Evolutionary conservation across 2,113 vertebrate genomes (phyloP).

Genomic region (Melanocharis versteri): DNA sequence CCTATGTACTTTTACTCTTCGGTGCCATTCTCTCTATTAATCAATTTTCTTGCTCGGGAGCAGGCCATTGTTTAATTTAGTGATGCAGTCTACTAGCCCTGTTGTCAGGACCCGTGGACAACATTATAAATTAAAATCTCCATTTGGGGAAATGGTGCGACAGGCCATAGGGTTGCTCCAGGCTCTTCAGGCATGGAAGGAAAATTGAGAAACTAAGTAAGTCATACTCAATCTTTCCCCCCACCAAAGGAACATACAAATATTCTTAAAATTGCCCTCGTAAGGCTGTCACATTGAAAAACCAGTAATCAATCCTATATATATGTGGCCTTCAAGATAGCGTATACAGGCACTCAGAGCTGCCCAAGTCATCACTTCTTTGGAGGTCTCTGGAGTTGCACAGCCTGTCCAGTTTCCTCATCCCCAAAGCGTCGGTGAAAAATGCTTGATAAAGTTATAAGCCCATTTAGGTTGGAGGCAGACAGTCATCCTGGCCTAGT

Average conservation of each 20-base stretch:
- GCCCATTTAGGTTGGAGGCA: constrained; percentile 38
- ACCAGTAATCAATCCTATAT: not conserved
- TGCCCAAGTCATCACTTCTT: not conserved
- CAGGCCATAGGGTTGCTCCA: not conserved
- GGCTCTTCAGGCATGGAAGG: not conserved
- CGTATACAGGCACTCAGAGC: not conserved
- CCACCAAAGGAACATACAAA: not conserved
- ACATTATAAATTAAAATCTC: constrained; percentile 12
- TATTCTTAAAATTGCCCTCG: not conserved
- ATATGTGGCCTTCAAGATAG: not conserved
- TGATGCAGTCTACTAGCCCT: not conserved
- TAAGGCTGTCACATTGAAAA: not conserved
- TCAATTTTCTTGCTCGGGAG: constrained; percentile 4
- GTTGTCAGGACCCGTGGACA: not conserved
- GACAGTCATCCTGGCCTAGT: constrained; percentile 51
- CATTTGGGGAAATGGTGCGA: not conserved
- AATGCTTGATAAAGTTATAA: constrained; percentile 35
- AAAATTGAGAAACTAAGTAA: not conserved
- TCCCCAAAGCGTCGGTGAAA: constrained; percentile 1
- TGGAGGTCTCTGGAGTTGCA: constrained; percentile 7
- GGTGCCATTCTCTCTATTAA: not conserved
- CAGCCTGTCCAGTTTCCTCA: constrained; percentile 1
- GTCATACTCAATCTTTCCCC: not conserved
- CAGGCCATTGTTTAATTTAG: constrained; percentile 17
- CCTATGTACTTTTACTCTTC: not conserved